These are phyloP conservation scores for Desoria tigrina DNA, from an alignment of 2,888 invertebrate species.

Conservation along the genomic window DNA sequence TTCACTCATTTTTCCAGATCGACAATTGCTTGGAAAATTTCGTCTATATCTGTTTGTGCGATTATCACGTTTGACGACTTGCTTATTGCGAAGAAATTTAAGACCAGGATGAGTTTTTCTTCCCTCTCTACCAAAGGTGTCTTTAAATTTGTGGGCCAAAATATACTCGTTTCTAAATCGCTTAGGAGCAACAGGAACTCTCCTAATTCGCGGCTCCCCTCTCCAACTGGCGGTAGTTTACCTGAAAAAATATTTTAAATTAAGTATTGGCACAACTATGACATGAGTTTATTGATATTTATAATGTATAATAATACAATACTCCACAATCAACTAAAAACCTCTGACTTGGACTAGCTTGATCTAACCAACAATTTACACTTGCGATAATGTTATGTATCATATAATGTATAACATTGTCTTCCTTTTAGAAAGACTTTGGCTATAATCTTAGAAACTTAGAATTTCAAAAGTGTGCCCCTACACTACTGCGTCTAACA, in stretches of 20 bases:
- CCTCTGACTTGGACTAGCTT: too few relatives aligned
- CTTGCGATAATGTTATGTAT: too few relatives aligned
- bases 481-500: too few relatives aligned
- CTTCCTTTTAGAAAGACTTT: too few relatives aligned
- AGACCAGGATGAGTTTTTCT: neutral
- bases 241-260: conserved; percentile 28
- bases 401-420: too few relatives aligned
- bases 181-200: conserved; percentile 30
- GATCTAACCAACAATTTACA: too few relatives aligned
- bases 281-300: too few relatives aligned
- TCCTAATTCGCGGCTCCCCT: conserved; percentile 32
- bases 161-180: conserved; percentile 35
- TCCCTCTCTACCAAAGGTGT: neutral
- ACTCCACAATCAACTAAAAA: too few relatives aligned
- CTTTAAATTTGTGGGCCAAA: conserved; percentile 12
- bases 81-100: conserved; percentile 7
- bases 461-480: too few relatives aligned
- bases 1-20: neutral
- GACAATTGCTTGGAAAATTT: neutral
- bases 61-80: neutral
- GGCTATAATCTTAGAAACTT: too few relatives aligned
- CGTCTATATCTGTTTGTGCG: neutral
- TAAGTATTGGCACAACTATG: too few relatives aligned
- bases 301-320: too few relatives aligned
- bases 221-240: conserved; percentile 44